Evolutionary conservation across 23 tunicate genomes (phyloP).

Genomic region (Botrylloides violaceus): DNA sequence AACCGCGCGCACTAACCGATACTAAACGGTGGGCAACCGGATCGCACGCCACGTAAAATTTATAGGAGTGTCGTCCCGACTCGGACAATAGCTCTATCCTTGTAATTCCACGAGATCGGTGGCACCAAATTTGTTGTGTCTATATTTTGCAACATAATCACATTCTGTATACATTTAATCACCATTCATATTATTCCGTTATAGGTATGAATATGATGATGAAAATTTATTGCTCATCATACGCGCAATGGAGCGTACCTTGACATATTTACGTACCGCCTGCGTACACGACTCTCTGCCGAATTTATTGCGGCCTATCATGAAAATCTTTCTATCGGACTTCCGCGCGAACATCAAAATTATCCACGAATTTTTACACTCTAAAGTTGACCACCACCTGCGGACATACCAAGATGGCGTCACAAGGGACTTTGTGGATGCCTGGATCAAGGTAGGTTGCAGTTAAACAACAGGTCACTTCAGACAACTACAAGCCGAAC

Average conservation of each 20-base stretch:
- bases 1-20: too few relatives aligned
- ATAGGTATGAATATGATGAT: constrained; percentile 66
- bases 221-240: constrained; percentile 36
- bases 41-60: too few relatives aligned
- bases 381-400: constrained; percentile 43
- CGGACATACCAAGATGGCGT: constrained; percentile 28
- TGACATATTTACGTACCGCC: constrained; percentile 55
- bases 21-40: too few relatives aligned
- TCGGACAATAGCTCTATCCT: too few relatives aligned
- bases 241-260: constrained; percentile 45
- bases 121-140: too few relatives aligned
- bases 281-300: constrained; percentile 75
- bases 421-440: constrained; percentile 61
- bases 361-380: constrained; percentile 32
- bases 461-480: neutral
- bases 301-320: constrained; percentile 35
- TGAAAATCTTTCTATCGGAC: constrained; percentile 35
- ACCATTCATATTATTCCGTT: neutral
- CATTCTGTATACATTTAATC: too few relatives aligned
- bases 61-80: too few relatives aligned
- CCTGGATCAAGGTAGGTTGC: constrained; percentile 64
- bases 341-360: constrained; percentile 50
- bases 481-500: too few relatives aligned
- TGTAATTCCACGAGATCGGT: too few relatives aligned
- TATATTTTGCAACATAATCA: too few relatives aligned